phyloP scores from a whole-genome alignment of 1,140 invertebrate species.

The Brachionus sp. region DNA sequence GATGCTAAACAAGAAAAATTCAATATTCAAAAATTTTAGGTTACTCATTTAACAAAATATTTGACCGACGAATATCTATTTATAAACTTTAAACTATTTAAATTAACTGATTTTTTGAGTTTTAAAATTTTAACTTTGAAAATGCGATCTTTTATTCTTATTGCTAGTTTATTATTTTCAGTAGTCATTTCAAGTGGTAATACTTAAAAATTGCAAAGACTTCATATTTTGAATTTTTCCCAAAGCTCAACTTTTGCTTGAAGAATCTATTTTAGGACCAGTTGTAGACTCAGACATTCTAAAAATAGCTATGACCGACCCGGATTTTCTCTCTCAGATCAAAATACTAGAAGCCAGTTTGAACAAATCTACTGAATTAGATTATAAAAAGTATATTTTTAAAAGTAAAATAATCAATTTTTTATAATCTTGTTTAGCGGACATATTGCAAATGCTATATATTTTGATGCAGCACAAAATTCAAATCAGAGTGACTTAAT shows the following conservation, averaged over 20 bases:
- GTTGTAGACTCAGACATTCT: neutral
- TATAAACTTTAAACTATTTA: neutral
- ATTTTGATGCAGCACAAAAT: constrained; percentile 48
- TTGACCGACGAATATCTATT: neutral
- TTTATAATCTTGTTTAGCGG: constrained; percentile 37
- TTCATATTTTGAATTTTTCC: neutral
- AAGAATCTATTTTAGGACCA: neutral
- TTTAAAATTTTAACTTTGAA: neutral
- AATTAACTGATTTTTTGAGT: neutral
- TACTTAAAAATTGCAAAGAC: neutral
- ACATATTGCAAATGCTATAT: constrained; percentile 50
- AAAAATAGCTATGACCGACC: neutral
- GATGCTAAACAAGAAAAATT: neutral
- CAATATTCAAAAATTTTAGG: neutral
- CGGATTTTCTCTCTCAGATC: neutral
- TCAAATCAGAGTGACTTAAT: constrained; percentile 46
- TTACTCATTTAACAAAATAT: neutral
- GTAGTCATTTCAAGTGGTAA: neutral
- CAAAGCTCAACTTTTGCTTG: neutral
- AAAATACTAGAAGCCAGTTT: neutral
- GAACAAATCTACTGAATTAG: neutral
- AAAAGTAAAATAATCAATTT: neutral
- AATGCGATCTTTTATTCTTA: neutral
- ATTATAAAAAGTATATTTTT: neutral
- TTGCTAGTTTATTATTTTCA: neutral